Base-by-base conservation (phyloP, 2,797 vertebrate species). In the Tokudaia muenninki region DNA sequence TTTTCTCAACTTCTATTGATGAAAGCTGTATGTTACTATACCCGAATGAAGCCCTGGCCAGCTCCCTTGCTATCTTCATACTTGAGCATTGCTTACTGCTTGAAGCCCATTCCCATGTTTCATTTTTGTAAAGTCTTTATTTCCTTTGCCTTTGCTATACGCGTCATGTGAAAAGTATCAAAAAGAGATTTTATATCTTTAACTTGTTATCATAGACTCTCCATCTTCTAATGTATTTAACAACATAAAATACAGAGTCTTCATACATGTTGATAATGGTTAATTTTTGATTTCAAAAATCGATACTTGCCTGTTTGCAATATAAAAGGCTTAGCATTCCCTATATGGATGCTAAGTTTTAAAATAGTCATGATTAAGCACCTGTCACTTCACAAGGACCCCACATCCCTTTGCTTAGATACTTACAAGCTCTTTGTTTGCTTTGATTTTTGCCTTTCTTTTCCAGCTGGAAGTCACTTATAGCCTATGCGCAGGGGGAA, bases 401-500 rank as follows among this genome's bases (percentile, higher is more conserved):
- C 26, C 6, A 13, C n/a, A 88, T 92, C 61, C 67, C 61, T 80
- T 78, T 12, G 2, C 79, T 13, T 90, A 65, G 87, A 72, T 91
- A 44, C 70, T 91, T 94, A 44, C 41, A 95, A 89, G 55, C 19
- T 82, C 4, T 86, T 97, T 94, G 91, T 50, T 94, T 95, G 82
- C 55, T 86, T 77, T 75, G 12, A 41, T 41, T 75, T 37, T 75
- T 75, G 55, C 31, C 29, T 78, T 29, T 86, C 17, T 89, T n/a
- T 92, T 96, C 19, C 22, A n/a, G 21, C 87, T 93, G 96, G 31
- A 84, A 96, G 87, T 94, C n/a, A 10, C 17, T 97, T 86, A 75
- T 14, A 57, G n/a, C 59, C n/a, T 86, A 87, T 74, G 61, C 31
- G 97, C 47, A 83, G 94, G 97, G 79, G 55, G 91, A 94, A 95